Evolutionary conservation across 2,113 vertebrate genomes (phyloP).

Genomic region (Gymnocephalus cernua): DNA sequence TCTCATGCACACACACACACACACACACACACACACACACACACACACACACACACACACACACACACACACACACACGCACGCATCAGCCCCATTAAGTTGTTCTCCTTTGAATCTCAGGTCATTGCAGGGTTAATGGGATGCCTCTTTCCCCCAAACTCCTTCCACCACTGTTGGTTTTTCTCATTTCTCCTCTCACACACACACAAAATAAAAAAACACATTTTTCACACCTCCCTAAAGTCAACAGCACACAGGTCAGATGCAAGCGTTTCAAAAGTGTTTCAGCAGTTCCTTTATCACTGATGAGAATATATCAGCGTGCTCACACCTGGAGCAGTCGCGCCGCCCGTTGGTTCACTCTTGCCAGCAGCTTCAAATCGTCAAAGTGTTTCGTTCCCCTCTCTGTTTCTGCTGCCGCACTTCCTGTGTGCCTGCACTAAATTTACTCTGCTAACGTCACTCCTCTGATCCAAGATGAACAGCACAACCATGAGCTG

Average conservation of each 20-base stretch:
- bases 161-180: neutral
- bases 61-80: conserved; percentile 10
- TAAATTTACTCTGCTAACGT: conserved; percentile 25
- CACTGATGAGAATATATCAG: neutral
- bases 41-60: conserved; percentile 4
- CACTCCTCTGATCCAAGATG: conserved; percentile 31
- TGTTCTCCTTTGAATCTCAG: conserved; percentile 10
- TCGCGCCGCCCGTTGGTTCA: neutral
- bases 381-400: conserved; percentile 21
- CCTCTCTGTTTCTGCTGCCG: conserved; percentile 32
- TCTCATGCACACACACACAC: neutral
- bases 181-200: neutral
- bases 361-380: conserved; percentile 14
- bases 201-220: neutral
- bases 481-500: conserved; percentile 12
- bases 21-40: neutral
- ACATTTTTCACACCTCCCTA: neutral
- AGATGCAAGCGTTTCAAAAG: neutral
- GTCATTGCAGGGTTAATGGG: conserved; percentile 46
- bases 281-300: neutral
- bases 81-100: neutral
- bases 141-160: conserved; percentile 25
- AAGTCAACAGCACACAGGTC: neutral
- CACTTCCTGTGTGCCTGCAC: conserved; percentile 23
- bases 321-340: conserved; percentile 49